Evolutionary conservation across 2,113 vertebrate species (phyloP), one percentile per base, ranked within the genome.

Genomic region (Oxygymnocypris stewartii): DNA sequence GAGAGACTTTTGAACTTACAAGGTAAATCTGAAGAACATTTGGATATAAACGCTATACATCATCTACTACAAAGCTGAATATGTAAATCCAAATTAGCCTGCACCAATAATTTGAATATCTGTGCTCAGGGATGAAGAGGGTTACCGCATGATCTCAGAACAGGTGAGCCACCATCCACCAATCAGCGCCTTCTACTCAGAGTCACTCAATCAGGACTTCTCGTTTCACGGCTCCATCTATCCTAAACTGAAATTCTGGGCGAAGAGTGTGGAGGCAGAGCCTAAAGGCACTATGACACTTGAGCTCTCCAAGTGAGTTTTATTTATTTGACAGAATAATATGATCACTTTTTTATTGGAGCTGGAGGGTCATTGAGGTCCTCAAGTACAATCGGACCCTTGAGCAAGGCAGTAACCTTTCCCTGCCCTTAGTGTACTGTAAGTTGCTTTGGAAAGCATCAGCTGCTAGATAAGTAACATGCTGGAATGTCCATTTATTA

Each of bases 141-240:
- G 97, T 3, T 99, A 98, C 94, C 95, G 96, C 57, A 95, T 98
- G 89, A 95, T 99, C 92, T 97, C 97, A 0, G 98, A 99, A 85
- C 98, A 99, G 92, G 98, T 99, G 90, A 99, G 98, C 92, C 98
- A 99, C 91, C 98, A 99, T 89, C 98, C 98, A 1, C 98, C 97
- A 0, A 9, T 99, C 91, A 99, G 98, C 91, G 97, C 98, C 44
- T 99, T 99, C 91, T 94, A 98, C 4, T 95, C 96, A 0, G 95
- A 99, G 94, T 96, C 97, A 20, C 95, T 99, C 90, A 95, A 93
- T 85, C 94, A 96, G 20, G 97, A 99, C 92, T 99, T 98, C 65
- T 75, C 96, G 90, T 98, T 99, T 87, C 98, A 99, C 0, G 98
- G 98, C 87, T 98, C 97, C 86, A 98, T 99, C 90, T 99, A 97